Base-by-base conservation (phyloP, 2,113 vertebrate genomes). In the Mohoua ochrocephala region DNA sequence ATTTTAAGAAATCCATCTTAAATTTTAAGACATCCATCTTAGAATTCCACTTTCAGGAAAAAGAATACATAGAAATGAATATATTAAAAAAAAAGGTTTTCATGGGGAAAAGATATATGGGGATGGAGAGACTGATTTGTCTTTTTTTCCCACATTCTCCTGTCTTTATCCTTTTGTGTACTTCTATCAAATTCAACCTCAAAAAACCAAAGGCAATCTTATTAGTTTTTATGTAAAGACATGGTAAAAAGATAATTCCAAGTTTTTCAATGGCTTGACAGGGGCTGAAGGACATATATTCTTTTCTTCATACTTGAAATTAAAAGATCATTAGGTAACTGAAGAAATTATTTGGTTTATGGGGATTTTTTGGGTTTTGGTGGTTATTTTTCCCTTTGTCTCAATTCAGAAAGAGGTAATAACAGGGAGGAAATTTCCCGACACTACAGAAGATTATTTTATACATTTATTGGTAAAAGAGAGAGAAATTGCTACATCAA, bases 361-460 rank as follows among this genome's bases (percentile, higher is more conserved):
- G 23, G n/a, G n/a, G n/a, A n/a, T 0, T 15, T 49, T n/a, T 49
- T 15, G 4, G 9, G 54, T 14, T 42, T 33, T 15, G 2, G 0
- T 6, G 42, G 13, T n/a, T 11, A 27, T 21, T 11, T 22, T 16
- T 3, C 2, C 10, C 15, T 30, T 27, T n/a, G 31, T 22, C 6
- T 79, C 21, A 30, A 2, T 39, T 77, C 33, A 79, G 49, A n/a
- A 84, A 80, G 19, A 73, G 4, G 35, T 52, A 85, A 30, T 31
- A 84, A 27, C 6, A 67, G 10, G 14, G 4, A 30, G 56, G 18
- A 41, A 52, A 73, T 59, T 65, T 87, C 6, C 33, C 86, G 80
- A 60, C 10, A 81, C 3, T 37, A 15, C 11, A 77, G 24, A 8
- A 77, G 33, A 30, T 67, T 39, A 57, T 84, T 87, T 84, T 84